Base-by-base conservation (phyloP, 2,888 invertebrate species). In the Orthosia cruda region DNA sequence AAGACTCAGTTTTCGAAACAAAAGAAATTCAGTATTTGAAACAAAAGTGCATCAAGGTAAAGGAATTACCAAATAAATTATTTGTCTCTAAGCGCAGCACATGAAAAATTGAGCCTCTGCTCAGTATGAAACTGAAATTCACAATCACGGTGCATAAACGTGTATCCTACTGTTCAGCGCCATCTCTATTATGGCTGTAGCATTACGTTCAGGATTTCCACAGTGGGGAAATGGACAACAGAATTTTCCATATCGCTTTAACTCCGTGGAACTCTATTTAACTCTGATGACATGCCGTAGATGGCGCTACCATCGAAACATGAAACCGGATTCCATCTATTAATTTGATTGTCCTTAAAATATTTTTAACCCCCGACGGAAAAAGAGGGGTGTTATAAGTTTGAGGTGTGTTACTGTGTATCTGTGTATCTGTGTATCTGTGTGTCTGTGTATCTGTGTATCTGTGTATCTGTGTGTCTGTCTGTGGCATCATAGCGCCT, bases 111-210 rank as follows among this genome's bases (percentile, higher is more conserved):
- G 4, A n/a, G 4, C 9, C n/a, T 20, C 11, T 58, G 1, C 16
- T 52, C 18, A 40, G 3, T 3, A 13, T 50, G 0, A 18, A 54
- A 32, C 18, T 32, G 18, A 32, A 23, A 40, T 54, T 18, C n/a
- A 52, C n/a, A 4, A 4, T 13, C 23, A 7, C 0, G 15, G 3
- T 1, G 9, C 16, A 16, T 13, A 49, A 12, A 23, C 7, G 2
- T 16, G n/a, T 20, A 20, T 12, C 0, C 13, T 20, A 32, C 1
- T 18, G 13, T 0, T 5, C 32, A 74, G 23, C 79, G 78, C 79
- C 81, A 88, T 84, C 88, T 88, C 1, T 72, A 47, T 45, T 12
- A 9, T 0, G n/a, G 3, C 3, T 11, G 2, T 26, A 4, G 13
- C 13, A 65, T 50, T 52, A 73, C 26, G 12, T 1, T 4, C 13